Conservation (phyloP, 2,888 invertebrate genomes). For the Pilophorus perplexus region DNA sequence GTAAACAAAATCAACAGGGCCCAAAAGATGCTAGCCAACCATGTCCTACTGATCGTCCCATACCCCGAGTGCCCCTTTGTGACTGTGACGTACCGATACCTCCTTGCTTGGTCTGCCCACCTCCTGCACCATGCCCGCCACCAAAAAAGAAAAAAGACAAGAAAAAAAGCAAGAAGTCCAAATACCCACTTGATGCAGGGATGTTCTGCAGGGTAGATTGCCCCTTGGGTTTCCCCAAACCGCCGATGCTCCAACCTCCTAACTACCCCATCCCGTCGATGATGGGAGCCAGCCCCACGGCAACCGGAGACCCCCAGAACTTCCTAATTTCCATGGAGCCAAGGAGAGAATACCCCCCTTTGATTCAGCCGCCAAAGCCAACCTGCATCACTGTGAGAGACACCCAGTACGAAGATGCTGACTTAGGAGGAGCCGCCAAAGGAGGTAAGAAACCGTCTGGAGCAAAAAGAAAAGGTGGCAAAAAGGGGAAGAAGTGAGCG, state of each 20-base stretch:
- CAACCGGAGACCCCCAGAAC: slow-evolving; percentile 15
- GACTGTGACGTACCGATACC: slow-evolving; percentile 46
- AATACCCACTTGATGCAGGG: slow-evolving; percentile 7
- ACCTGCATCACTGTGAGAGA: slow-evolving; percentile 22
- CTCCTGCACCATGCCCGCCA: slow-evolving; percentile 27
- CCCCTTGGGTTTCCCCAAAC: slow-evolving; percentile 30
- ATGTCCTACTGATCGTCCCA: not conserved
- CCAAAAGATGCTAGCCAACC: no score
- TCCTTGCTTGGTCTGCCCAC: slow-evolving; percentile 42
- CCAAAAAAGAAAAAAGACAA: slow-evolving; percentile 35
- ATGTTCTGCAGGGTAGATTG: slow-evolving; percentile 23
- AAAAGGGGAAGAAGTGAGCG: slow-evolving; percentile 54
- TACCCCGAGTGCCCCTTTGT: slow-evolving; percentile 44
- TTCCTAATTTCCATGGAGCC: slow-evolving; percentile 23
- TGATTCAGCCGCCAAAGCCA: slow-evolving; percentile 1
- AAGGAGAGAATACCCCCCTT: not conserved
- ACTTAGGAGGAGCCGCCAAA: slow-evolving; percentile 48
- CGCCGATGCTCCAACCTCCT: slow-evolving; percentile 12
- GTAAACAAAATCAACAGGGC: not conserved
- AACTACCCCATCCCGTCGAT: slow-evolving; percentile 14
- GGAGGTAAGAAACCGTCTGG: not conserved
- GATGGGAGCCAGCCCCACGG: slow-evolving; percentile 22
- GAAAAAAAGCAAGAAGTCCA: slow-evolving; percentile 21
- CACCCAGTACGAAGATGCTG: slow-evolving; percentile 32
- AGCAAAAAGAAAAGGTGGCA: slow-evolving; percentile 51